These are phyloP conservation scores for Odobenus rosmarus DNA, from an alignment of 2,113 vertebrate species.

Conservation along the genomic window DNA sequence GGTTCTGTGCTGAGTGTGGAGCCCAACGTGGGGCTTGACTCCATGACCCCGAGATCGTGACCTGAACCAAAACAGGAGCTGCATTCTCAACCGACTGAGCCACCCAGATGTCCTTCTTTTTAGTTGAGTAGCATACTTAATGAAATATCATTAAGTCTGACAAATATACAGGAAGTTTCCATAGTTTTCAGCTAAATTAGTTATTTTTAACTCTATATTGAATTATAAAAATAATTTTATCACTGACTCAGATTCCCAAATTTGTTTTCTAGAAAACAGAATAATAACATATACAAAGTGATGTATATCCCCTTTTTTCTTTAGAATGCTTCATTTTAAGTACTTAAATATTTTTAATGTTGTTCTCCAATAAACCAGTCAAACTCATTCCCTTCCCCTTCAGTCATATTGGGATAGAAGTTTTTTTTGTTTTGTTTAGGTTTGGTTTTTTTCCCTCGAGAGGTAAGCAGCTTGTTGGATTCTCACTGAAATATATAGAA, in stretches of 20 bases:
- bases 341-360: neutral
- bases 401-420: neutral
- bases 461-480: neutral
- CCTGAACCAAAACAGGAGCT: neutral
- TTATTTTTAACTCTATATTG: neutral
- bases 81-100: neutral
- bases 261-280: neutral
- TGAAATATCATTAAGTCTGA: neutral
- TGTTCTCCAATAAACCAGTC: neutral
- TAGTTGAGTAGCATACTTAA: neutral
- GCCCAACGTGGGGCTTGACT: neutral
- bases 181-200: neutral
- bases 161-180: neutral
- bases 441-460: neutral
- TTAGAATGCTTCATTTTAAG: neutral
- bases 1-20: neutral
- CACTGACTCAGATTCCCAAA: neutral
- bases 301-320: neutral
- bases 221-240: neutral
- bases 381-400: rapidly evolving
- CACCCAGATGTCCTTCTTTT: neutral
- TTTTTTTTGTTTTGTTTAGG: no score
- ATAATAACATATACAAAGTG: neutral
- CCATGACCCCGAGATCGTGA: neutral
- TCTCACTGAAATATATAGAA: neutral